These are phyloP conservation scores for Anas capensis DNA, from an alignment of 2,797 vertebrate species.

Conservation along the genomic window DNA sequence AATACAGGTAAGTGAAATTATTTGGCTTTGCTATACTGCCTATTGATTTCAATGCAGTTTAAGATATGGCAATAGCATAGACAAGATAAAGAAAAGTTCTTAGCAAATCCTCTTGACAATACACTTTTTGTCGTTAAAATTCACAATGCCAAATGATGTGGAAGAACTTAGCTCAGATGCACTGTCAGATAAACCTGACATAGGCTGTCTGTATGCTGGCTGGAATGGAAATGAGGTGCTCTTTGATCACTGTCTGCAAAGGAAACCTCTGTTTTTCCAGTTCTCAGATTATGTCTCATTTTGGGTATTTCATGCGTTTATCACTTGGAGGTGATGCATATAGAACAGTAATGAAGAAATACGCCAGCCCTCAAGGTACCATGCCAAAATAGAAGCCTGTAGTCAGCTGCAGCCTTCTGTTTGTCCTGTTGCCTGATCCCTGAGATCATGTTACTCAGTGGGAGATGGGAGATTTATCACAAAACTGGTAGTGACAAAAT, in stretches of 20 bases:
- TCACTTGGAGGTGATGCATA: background rate
- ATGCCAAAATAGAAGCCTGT: background rate
- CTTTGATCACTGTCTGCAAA: background rate
- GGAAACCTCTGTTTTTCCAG: background rate
- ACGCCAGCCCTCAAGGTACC: background rate
- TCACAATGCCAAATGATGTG: background rate
- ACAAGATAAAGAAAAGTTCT: background rate
- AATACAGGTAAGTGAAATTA: background rate
- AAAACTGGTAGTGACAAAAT: background rate
- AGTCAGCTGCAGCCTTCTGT: background rate
- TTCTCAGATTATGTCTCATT: background rate
- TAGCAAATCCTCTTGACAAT: background rate
- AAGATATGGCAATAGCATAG: background rate
- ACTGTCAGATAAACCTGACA: background rate
- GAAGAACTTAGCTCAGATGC: background rate
- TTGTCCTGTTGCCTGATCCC: background rate
- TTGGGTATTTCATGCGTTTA: background rate
- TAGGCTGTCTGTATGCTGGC: background rate
- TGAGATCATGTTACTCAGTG: background rate
- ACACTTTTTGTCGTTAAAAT: background rate
- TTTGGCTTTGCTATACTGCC: background rate
- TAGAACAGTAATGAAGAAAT: background rate
- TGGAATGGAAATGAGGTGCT: slow-evolving; percentile 3
- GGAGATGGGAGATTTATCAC: background rate
- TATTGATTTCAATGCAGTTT: background rate